These are phyloP conservation scores for Pseudeuparius sepicola DNA, from an alignment of 2,888 invertebrate species.

Conservation along the genomic window DNA sequence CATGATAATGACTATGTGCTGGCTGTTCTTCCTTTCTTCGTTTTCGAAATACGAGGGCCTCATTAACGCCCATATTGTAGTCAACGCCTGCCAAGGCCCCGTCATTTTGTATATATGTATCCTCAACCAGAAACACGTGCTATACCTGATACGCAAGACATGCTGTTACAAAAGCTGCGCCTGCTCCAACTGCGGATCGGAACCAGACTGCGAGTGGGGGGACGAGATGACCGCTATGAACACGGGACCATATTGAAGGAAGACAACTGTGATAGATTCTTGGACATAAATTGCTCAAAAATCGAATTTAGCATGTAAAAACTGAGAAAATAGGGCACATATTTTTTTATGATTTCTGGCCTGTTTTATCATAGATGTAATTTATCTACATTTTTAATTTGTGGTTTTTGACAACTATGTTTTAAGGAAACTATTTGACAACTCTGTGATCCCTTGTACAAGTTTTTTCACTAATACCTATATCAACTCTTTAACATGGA, in stretches of 20 bases:
- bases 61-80: slow-evolving; percentile 62
- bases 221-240: slow-evolving; percentile 86
- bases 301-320: too few species aligned
- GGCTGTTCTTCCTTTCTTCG: slow-evolving; percentile 69
- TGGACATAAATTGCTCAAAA: too few species aligned
- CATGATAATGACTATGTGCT: slow-evolving; percentile 62
- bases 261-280: too few species aligned
- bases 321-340: too few species aligned
- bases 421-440: too few species aligned
- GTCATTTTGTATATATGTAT: slow-evolving; percentile 69
- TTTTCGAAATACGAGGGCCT: slow-evolving; percentile 65
- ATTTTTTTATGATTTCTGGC: too few species aligned
- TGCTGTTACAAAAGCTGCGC: slow-evolving; percentile 57
- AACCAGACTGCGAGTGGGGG: slow-evolving; percentile 74
- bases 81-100: slow-evolving; percentile 68
- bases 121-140: slow-evolving; percentile 67
- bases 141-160: slow-evolving; percentile 66
- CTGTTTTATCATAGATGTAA: too few species aligned
- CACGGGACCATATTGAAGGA: slow-evolving; percentile 34
- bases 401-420: too few species aligned
- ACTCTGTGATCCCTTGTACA: too few species aligned
- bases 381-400: too few species aligned
- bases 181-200: slow-evolving; percentile 45
- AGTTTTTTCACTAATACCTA: too few species aligned
- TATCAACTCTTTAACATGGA: too few species aligned